Evolutionary conservation across 2,113 vertebrate species (phyloP), one percentile per base, ranked within the genome.

Genomic region (Lepisosteus osseus): DNA sequence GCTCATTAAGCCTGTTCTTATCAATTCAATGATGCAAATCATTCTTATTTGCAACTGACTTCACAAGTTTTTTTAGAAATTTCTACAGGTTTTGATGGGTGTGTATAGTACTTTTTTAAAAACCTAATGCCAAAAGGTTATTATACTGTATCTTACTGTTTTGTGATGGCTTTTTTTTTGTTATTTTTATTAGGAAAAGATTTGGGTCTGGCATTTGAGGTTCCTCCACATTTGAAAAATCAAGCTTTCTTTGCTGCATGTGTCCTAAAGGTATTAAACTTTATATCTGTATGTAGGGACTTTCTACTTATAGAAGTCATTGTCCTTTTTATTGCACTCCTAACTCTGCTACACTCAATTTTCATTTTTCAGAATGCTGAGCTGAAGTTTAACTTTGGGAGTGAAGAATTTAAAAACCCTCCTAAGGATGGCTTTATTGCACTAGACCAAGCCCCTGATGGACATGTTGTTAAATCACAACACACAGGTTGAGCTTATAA

Each of bases 381-480:
- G 75, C 84, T 98, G 67, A 96, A 96, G 85, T 99, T 99, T 79
- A 99, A 98, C 86, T 98, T 98, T 57, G 97, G 96, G 68, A 95
- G 94, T 69, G 96, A 98, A 55, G 90, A 93, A 0, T 99, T 99
- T 72, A 98, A 97, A 83, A 84, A 93, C 81, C 79, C 93, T 12
- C 95, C 96, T 3, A 97, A 95, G 83, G 93, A 92, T 42, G 97
- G 95, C 3, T 99, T 92, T 70, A 69, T 93, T 68, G 93, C 91
- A 47, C 79, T 99, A 65, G 82, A 89, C 77, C 90, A 98, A 82
- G 96, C 96, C 3, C 44, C 86, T 0, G 96, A 97, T 8, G 82
- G 86, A n/a, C 93, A 88, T 1, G n/a, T 84, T 17, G 91, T 90
- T 66, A 98, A 95, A 77, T 98, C 97, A 0, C 91, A 95, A 29